phyloP scores from a whole-genome alignment of 2,797 vertebrate species.

The Champsocephalus esox region DNA sequence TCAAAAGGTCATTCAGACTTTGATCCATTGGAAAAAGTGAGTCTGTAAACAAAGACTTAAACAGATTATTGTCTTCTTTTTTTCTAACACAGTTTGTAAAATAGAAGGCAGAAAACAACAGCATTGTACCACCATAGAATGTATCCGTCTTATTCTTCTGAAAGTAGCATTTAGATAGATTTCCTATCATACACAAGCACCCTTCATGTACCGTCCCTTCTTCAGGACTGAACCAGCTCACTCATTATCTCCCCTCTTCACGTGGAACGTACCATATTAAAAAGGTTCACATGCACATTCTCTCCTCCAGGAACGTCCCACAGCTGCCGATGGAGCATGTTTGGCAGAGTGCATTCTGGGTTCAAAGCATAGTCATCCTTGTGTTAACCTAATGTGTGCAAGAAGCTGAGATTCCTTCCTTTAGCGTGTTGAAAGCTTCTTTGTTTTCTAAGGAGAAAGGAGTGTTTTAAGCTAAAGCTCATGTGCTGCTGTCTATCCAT shows the following conservation, averaged over 20 bases:
- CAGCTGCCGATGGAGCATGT: slow-evolving; percentile 43
- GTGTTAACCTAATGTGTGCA: not conserved
- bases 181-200: slow-evolving; percentile 61
- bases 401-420: not conserved
- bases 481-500: not conserved
- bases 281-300: slow-evolving; percentile 73
- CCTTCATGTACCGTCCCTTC: slow-evolving; percentile 44
- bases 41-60: slow-evolving; percentile 52
- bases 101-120: slow-evolving; percentile 45
- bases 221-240: slow-evolving; percentile 42
- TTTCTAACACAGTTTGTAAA: slow-evolving; percentile 45
- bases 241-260: slow-evolving; percentile 32
- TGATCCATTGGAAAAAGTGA: slow-evolving; percentile 36
- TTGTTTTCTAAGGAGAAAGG: not conserved
- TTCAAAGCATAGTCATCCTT: not conserved
- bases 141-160: slow-evolving; percentile 45
- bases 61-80: slow-evolving; percentile 17
- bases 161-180: slow-evolving; percentile 64
- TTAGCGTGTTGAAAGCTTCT: not conserved
- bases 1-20: slow-evolving; percentile 17
- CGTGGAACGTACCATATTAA: slow-evolving; percentile 56
- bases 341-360: slow-evolving; percentile 15
- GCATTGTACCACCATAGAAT: slow-evolving; percentile 39
- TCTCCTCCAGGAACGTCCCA: slow-evolving; percentile 34
- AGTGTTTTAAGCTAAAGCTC: not conserved